Evolutionary conservation across 2,797 vertebrate species (phyloP).

Genomic region (Hirundo rustica): DNA sequence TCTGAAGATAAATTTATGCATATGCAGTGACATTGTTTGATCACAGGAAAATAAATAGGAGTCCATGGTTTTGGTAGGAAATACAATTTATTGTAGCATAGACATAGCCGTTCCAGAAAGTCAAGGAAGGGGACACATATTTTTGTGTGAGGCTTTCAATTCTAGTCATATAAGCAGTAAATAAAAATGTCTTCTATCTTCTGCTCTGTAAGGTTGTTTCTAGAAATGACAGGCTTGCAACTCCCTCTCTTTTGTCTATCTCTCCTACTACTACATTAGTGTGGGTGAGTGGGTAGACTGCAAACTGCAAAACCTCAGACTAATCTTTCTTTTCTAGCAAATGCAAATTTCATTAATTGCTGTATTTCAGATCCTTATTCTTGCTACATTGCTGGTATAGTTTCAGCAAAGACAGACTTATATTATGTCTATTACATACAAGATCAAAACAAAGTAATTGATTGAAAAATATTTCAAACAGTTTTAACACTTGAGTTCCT

Average conservation of each 20-base stretch:
- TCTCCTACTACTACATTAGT: neutral
- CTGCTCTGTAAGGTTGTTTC: neutral
- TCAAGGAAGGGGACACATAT: neutral
- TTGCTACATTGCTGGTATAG: neutral
- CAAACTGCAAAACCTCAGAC: neutral
- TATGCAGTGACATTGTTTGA: neutral
- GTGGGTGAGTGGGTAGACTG: neutral
- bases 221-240: slow-evolving; percentile 3
- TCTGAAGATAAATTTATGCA: neutral
- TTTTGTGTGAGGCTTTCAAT: neutral
- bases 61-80: neutral
- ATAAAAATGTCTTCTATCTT: slow-evolving; percentile 6
- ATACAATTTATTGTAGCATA: neutral
- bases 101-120: neutral
- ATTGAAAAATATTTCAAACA: neutral
- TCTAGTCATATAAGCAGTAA: neutral
- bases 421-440: neutral
- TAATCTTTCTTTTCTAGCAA: neutral
- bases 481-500: neutral
- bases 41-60: neutral
- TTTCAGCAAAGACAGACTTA: neutral
- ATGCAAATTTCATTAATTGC: neutral
- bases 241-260: neutral
- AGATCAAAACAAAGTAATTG: neutral
- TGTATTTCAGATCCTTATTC: neutral